phyloP scores from a whole-genome alignment of 1,140 invertebrate genomes.

The Nomia melanderi region DNA sequence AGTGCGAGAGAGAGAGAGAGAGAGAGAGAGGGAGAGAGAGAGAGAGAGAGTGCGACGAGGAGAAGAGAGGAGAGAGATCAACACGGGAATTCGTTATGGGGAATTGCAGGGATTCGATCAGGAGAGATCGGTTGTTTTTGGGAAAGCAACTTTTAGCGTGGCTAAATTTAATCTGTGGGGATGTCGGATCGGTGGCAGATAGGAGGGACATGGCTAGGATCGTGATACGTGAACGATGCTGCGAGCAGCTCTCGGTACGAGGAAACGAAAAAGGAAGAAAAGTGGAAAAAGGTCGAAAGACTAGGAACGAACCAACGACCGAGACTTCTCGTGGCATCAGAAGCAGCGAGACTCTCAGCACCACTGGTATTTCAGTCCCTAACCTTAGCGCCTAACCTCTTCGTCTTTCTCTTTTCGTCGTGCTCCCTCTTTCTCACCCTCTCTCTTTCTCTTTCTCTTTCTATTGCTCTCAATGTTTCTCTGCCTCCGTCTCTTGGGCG shows the following conservation, averaged over 20 bases:
- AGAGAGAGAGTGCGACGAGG: too few species aligned
- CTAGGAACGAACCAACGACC: slow-evolving; percentile 7
- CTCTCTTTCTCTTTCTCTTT: neutral
- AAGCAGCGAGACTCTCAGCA: slow-evolving; percentile 39
- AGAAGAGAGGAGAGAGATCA: too few species aligned
- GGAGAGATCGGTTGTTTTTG: neutral
- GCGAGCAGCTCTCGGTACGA: neutral
- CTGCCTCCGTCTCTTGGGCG: too few species aligned
- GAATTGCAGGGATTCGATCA: neutral
- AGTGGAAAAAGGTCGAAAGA: slow-evolving; percentile 38
- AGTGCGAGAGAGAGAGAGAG: neutral
- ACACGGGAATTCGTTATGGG: neutral
- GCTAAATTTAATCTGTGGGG: slow-evolving; percentile 23
- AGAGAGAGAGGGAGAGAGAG: neutral
- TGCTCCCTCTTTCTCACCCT: slow-evolving; percentile 5
- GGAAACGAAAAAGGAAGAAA: slow-evolving; percentile 30
- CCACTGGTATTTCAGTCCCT: slow-evolving; percentile 61
- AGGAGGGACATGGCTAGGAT: slow-evolving; percentile 2
- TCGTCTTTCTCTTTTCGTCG: slow-evolving; percentile 28
- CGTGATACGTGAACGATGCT: neutral
- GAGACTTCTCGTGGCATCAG: slow-evolving; percentile 31
- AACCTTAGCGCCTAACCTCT: slow-evolving; percentile 60
- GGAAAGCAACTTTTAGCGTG: neutral
- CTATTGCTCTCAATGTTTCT: too few species aligned
- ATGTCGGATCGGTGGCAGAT: neutral